phyloP scores from a whole-genome alignment of 2,888 invertebrate species.

The Idaea dimidiata region DNA sequence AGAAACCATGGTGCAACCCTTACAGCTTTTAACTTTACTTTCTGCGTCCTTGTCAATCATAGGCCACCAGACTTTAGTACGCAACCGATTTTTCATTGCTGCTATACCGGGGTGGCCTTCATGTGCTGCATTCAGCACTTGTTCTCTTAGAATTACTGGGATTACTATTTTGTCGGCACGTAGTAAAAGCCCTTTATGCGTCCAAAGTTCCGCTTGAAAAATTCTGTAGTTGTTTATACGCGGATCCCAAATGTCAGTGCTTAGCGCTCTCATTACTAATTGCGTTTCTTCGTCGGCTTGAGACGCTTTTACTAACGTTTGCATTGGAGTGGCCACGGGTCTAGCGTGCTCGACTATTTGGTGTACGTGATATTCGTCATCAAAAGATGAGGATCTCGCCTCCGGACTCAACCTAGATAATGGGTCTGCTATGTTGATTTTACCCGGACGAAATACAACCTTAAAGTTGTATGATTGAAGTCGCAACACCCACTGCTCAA shows the following conservation, averaged over 20 bases:
- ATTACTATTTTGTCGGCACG: conserved; percentile 29
- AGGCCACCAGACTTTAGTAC: conserved; percentile 52
- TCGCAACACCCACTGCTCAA: conserved; percentile 29
- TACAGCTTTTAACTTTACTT: conserved; percentile 19
- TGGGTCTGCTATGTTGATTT: conserved; percentile 26
- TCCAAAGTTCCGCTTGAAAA: conserved; percentile 39
- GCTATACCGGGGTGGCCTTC: conserved; percentile 48
- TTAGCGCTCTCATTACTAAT: conserved; percentile 20
- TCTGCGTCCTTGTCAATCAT: conserved; percentile 38
- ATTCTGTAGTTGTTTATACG: conserved; percentile 24
- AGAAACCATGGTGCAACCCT: conserved; percentile 26
- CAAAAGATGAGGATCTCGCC: background rate
- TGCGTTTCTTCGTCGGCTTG: conserved; percentile 15
- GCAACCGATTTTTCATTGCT: conserved; percentile 40
- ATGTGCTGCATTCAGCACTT: conserved; percentile 28
- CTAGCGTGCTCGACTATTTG: conserved; percentile 19
- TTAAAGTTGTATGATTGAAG: conserved; percentile 28
- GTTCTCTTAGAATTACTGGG: conserved; percentile 14
- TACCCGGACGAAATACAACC: conserved; percentile 22
- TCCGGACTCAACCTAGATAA: conserved; percentile 19
- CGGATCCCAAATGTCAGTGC: conserved; percentile 24
- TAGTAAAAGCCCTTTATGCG: conserved; percentile 28
- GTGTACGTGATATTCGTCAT: conserved; percentile 8
- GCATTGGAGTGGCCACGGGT: conserved; percentile 19
- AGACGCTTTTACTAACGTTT: conserved; percentile 12